Evolutionary conservation across 2,113 vertebrate species (phyloP).

Genomic region (Thinocorus orbignyianus): DNA sequence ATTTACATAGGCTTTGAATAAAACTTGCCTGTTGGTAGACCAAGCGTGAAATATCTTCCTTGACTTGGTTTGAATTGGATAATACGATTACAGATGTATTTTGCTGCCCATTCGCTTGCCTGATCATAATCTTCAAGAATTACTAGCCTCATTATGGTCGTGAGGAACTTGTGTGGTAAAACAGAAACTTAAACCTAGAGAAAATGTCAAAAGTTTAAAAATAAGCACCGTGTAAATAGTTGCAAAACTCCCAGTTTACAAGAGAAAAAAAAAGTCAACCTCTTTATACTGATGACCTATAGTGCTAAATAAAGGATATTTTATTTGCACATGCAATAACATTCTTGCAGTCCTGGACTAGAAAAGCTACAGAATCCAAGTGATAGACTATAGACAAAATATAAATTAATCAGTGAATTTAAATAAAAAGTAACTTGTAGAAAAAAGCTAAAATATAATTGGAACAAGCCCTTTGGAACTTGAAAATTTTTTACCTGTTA

Average conservation of each 20-base stretch:
- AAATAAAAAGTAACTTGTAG: not conserved
- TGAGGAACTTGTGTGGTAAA: not conserved
- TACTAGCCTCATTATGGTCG: conserved; percentile 88
- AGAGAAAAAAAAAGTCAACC: not conserved
- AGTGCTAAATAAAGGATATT: not conserved
- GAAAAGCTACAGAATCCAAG: not conserved
- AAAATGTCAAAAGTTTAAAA: conserved; percentile 19
- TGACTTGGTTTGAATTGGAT: conserved; percentile 87
- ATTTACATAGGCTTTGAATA: not conserved
- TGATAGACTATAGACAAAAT: not conserved
- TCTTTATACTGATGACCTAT: not conserved
- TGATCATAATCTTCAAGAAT: conserved; percentile 94
- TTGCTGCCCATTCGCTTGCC: conserved; percentile 97
- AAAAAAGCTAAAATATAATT: not conserved
- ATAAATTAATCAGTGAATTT: not conserved
- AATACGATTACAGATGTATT: conserved; percentile 95
- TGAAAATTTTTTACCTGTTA: not conserved
- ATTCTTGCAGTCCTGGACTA: not conserved
- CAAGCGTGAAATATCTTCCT: conserved; percentile 89
- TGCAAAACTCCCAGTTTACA: not conserved
- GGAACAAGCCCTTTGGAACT: not conserved
- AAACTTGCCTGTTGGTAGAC: conserved; percentile 90
- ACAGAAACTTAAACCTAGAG: conserved; percentile 45
- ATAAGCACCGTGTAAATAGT: not conserved
- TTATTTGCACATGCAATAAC: not conserved